Percentiles rank a stretch among this genome's conserved stretches.
Evolutionary conservation across 2,888 invertebrate genomes (phyloP).

Genomic region (Saturnia pavonia): DNA sequence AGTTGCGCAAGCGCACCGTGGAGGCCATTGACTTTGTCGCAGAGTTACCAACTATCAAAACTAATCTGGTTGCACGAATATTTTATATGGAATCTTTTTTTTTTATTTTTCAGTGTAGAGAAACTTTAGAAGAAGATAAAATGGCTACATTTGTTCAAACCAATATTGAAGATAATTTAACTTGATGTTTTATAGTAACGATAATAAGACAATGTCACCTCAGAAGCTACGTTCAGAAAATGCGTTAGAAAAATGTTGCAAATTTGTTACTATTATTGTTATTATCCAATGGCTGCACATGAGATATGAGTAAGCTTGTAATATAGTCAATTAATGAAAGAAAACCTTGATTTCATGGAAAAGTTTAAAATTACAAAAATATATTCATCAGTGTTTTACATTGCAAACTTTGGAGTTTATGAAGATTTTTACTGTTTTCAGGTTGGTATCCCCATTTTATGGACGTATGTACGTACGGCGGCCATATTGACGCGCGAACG

Average conservation of each 20-base stretch:
- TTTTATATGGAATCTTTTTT: neutral
- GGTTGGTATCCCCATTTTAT: conserved; percentile 3
- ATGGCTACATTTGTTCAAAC: neutral
- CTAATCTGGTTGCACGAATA: neutral
- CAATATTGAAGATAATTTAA: neutral
- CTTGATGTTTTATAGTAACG: neutral
- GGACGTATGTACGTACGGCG: conserved; percentile 49
- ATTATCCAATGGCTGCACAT: neutral
- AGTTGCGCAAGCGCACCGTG: conserved; percentile 77
- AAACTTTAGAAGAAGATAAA: neutral
- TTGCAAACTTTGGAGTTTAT: neutral
- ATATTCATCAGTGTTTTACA: neutral
- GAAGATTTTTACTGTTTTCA: neutral
- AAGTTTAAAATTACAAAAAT: neutral
- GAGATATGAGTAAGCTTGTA: neutral
- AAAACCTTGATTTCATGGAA: neutral
- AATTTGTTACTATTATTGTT: neutral
- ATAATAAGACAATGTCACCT: neutral
- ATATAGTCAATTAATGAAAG: too few relatives aligned
- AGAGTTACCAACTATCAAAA: conserved; percentile 23
- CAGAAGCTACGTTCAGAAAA: neutral
- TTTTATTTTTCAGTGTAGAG: neutral
- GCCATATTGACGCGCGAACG: conserved; percentile 56
- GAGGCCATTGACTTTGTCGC: conserved; percentile 75
- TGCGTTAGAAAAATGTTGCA: neutral